Conservation (phyloP, 2,888 invertebrate species). For the Tortrix viridana region DNA sequence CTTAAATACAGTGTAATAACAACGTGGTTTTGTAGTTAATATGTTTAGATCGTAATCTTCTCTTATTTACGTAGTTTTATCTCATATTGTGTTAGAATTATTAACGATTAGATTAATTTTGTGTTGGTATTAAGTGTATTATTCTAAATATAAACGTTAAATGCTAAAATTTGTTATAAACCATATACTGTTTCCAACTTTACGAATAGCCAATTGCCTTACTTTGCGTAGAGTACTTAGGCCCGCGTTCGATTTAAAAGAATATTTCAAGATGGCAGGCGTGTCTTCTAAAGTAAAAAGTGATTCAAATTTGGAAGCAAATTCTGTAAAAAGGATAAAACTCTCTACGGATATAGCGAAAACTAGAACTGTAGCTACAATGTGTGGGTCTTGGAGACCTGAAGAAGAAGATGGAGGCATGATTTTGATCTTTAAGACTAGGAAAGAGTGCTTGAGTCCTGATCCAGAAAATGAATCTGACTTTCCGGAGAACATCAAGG, state of each 20-base stretch:
- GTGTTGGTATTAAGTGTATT: slow-evolving; percentile 11
- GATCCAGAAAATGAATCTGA: slow-evolving; percentile 70
- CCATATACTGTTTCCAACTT: slow-evolving; percentile 4
- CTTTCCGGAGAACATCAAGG: slow-evolving; percentile 77
- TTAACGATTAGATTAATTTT: not conserved
- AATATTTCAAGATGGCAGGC: slow-evolving; percentile 54
- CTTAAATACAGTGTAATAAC: slow-evolving; percentile 6
- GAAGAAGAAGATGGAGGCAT: slow-evolving; percentile 78
- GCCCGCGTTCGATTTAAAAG: slow-evolving; percentile 27
- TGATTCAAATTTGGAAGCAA: slow-evolving; percentile 52
- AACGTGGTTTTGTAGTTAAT: slow-evolving; percentile 17
- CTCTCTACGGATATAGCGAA: slow-evolving; percentile 44
- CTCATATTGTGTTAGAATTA: not conserved
- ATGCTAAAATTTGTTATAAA: slow-evolving; percentile 39
- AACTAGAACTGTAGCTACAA: slow-evolving; percentile 74
- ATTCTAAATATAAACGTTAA: slow-evolving; percentile 2
- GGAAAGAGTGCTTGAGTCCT: slow-evolving; percentile 70
- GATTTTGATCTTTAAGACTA: slow-evolving; percentile 69
- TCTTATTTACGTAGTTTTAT: not conserved
- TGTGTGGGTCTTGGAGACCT: slow-evolving; percentile 81
- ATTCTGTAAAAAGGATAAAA: slow-evolving; percentile 66
- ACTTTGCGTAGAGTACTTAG: not conserved
- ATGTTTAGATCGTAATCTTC: not conserved
- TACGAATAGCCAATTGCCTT: slow-evolving; percentile 1
- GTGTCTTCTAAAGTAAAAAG: slow-evolving; percentile 54